A percentile compares a stretch with the other conserved stretches of the same genome.
Conservation (phyloP, 1,140 invertebrate species). For the Caenorhabditis inopinata region DNA sequence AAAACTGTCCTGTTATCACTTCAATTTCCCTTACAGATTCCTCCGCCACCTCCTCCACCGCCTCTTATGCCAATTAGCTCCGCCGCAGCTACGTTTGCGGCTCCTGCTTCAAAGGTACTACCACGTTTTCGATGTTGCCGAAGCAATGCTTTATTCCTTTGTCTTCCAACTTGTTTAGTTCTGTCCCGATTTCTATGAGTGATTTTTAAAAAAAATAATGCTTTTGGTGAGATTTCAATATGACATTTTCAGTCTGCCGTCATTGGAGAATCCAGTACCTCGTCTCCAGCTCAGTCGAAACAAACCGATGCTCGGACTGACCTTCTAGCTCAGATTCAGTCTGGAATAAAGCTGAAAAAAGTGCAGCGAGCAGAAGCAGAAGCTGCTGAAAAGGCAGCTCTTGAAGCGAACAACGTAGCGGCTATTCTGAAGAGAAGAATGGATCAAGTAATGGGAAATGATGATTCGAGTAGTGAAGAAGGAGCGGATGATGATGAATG, state of each 20-base stretch:
- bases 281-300: background rate
- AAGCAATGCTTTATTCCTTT: too few relatives aligned
- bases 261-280: background rate
- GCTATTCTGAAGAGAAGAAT: conserved; percentile 59
- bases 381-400: conserved; percentile 47
- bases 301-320: background rate
- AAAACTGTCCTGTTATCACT: background rate
- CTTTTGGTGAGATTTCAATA: too few relatives aligned
- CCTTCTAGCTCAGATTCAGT: conserved; percentile 58
- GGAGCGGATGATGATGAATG: conserved; percentile 49
- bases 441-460: conserved; percentile 56
- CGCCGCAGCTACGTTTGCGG: conserved; percentile 33
- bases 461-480: conserved; percentile 42
- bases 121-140: too few relatives aligned
- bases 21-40: conserved; percentile 1
- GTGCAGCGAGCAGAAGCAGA: conserved; percentile 54
- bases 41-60: conserved; percentile 49
- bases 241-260: background rate
- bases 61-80: conserved; percentile 29
- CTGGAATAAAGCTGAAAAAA: conserved; percentile 57
- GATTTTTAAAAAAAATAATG: too few relatives aligned
- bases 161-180: too few relatives aligned
- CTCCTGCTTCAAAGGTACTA: conserved; percentile 8
- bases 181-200: too few relatives aligned
- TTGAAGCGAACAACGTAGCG: conserved; percentile 57